Evolutionary conservation across 2,113 vertebrate genomes (phyloP).

Genomic region (Boleophthalmus pectinirostris): DNA sequence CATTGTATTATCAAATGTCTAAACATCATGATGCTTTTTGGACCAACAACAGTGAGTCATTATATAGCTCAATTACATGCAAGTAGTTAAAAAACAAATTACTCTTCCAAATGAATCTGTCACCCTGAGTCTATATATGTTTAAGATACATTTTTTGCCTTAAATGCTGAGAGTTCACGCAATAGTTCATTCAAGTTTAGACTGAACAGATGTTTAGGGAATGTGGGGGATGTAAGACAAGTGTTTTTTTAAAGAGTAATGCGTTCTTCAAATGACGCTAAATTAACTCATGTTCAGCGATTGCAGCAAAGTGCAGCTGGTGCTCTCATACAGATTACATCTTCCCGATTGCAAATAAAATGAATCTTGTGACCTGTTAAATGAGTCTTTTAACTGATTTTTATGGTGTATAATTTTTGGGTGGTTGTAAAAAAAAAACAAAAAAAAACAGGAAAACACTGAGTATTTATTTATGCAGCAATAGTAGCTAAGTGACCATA

Average conservation of each 20-base stretch:
- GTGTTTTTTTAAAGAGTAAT: neutral
- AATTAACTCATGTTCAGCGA: neutral
- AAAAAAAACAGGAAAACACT: too few species aligned
- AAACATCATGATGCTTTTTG: too few species aligned
- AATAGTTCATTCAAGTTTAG: neutral
- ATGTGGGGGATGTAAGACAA: constrained; percentile 2
- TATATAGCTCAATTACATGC: too few species aligned
- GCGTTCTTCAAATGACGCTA: neutral
- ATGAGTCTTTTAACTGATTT: neutral
- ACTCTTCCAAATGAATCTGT: too few species aligned
- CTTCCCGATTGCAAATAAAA: constrained; percentile 1
- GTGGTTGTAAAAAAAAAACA: neutral
- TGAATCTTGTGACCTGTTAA: neutral
- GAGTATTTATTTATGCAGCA: too few species aligned
- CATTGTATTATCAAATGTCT: too few species aligned
- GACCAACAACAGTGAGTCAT: too few species aligned
- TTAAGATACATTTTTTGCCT: neutral
- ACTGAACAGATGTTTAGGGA: constrained; percentile 5
- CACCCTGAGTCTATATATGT: too few species aligned
- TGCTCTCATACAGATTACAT: neutral
- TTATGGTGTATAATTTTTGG: neutral
- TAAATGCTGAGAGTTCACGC: neutral
- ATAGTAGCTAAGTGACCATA: neutral
- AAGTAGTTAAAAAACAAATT: too few species aligned
- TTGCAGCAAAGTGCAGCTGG: neutral